Evolutionary conservation across 2,113 vertebrate genomes (phyloP), one percentile per base, ranked within the genome.

Genomic region (Proterorhinus semilunaris): DNA sequence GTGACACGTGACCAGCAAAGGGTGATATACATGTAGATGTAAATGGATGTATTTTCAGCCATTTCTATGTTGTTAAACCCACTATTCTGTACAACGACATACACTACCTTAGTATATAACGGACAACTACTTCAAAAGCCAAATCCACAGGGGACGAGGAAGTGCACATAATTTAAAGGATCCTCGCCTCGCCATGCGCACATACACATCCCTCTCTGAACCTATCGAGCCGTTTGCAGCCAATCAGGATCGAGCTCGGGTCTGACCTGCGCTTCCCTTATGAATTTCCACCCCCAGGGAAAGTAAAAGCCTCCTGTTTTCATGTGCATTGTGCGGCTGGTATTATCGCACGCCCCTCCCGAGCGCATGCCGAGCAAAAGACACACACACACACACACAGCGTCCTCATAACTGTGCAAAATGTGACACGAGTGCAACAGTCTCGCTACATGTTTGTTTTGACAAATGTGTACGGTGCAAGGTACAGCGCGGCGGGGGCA

Each of bases 221-320:
- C 68, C 72, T 52, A 76, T 16, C 3, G n/a, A 64, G 51, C 6
- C n/a, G 54, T 45, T 12, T 48, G 63, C 21, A 72, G 66, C 72
- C 72, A 72, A 70, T 79, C 43, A 51, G 63, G 75, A 21, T 8
- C 15, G 13, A 75, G 66, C 21, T 36, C 52, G 68, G 62, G 55
- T 74, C 57, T 80, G 80, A 81, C 79, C 78, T 69, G 62, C 13
- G 59, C 66, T 55, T 75, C 63, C 64, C 65, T 27, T 69, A 66
- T 76, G 69, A 75, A 69, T 63, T 65, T 69, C 64, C 77, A 74
- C 71, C 79, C 74, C 48, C 62, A 65, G 74, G 65, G 69, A 75
- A 15, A 69, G 80, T 8, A 49, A 61, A 74, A 68, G 59, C 55
- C 59, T 9, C 63, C 53, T 55, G 51, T 46, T 57, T 66, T 10